phyloP scores from a whole-genome alignment of 2,113 vertebrate species.

The Oostethus manadensis region DNA sequence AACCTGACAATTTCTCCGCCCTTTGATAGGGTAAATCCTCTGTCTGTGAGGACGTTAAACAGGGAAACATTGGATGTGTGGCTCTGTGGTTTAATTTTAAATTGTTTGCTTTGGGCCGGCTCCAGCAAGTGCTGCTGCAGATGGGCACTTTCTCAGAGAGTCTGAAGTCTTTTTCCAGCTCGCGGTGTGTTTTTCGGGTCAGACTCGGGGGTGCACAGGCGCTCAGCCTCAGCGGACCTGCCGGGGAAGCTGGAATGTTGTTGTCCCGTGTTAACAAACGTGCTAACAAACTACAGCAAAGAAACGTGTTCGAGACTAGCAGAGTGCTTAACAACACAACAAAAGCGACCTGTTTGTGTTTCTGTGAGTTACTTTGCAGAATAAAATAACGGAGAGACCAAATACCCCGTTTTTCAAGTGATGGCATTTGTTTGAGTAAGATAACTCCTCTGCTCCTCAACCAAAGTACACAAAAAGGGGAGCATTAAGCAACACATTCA shows the following conservation, averaged over 20 bases:
- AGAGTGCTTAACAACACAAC: no score
- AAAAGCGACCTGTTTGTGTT: no score
- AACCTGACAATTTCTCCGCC: conserved; percentile 51
- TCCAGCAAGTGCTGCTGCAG: conserved; percentile 60
- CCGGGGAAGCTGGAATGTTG: conserved; percentile 19
- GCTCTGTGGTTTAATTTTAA: conserved; percentile 73
- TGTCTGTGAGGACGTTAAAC: conserved; percentile 65
- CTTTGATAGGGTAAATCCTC: conserved; percentile 60
- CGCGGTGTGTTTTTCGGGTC: conserved; percentile 18
- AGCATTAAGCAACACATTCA: no score
- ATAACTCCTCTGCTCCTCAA: no score
- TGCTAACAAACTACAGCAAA: no score
- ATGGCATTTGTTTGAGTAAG: no score
- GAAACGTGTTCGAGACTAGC: no score
- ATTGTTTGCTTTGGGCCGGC: conserved; percentile 70
- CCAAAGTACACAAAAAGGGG: no score
- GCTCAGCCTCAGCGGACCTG: conserved; percentile 25
- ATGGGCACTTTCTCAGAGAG: conserved; percentile 72
- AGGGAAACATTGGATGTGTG: conserved; percentile 43
- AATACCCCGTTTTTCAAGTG: no score
- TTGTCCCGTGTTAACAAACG: conserved; percentile 1
- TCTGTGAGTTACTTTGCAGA: no score
- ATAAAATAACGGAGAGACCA: no score
- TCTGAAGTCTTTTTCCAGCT: conserved; percentile 35
- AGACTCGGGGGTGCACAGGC: conserved; percentile 19